Percentiles rank a stretch among this genome's conserved stretches.
These are phyloP conservation scores for Heliconius cydno DNA, from an alignment of 2,888 invertebrate species.

Conservation along the genomic window DNA sequence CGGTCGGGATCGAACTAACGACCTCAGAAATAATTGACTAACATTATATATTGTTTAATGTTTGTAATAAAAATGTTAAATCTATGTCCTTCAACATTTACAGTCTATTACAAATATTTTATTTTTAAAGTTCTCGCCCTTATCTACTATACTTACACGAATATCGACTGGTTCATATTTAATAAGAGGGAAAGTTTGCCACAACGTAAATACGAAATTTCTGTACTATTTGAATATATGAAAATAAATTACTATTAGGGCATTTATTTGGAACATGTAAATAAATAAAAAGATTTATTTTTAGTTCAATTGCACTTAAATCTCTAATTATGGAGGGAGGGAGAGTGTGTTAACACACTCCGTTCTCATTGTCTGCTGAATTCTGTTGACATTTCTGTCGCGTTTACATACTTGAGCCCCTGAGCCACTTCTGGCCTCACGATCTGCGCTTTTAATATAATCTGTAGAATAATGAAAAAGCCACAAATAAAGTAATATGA, in stretches of 20 bases:
- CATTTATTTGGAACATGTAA: too few species aligned
- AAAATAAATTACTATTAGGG: not conserved
- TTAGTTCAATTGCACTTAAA: too few species aligned
- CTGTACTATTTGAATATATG: not conserved
- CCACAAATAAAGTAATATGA: not conserved
- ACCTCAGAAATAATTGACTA: too few species aligned
- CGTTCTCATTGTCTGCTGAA: too few species aligned
- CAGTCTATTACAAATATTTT: not conserved
- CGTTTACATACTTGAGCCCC: too few species aligned
- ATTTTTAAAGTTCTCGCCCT: not conserved
- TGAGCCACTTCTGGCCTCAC: too few species aligned
- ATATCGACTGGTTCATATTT: slow-evolving; percentile 11
- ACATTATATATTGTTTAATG: too few species aligned
- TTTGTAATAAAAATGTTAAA: not conserved
- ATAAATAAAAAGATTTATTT: too few species aligned
- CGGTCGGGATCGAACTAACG: too few species aligned
- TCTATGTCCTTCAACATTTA: not conserved
- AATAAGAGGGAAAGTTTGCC: slow-evolving; percentile 3
- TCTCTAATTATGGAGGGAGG: too few species aligned
- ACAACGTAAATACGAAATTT: not conserved
- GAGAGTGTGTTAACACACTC: too few species aligned
- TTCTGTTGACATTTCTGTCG: too few species aligned
- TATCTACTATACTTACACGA: not conserved
- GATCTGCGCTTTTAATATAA: not conserved
- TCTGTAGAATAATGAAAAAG: not conserved